Evolutionary conservation across 2,797 vertebrate genomes (phyloP).

Genomic region (Clarias laeviceps): DNA sequence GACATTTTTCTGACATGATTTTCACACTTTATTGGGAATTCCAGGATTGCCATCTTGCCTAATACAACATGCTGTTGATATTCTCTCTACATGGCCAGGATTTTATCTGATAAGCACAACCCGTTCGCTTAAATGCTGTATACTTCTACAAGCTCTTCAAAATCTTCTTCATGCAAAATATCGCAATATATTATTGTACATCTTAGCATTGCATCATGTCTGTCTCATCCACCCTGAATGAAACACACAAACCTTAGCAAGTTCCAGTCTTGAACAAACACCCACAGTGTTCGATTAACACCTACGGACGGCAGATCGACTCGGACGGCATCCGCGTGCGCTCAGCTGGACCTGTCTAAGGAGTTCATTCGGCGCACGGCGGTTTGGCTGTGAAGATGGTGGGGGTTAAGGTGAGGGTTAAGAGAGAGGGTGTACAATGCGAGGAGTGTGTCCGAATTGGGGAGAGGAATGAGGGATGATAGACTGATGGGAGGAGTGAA

Average conservation of each 20-base stretch:
- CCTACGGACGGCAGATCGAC: background rate
- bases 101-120: background rate
- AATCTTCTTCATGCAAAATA: background rate
- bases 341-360: conserved; percentile 17
- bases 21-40: background rate
- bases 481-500: conserved; percentile 38
- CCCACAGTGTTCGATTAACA: background rate
- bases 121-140: background rate
- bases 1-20: background rate
- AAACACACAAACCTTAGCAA: background rate
- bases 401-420: conserved; percentile 23
- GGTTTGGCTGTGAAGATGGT: conserved; percentile 4
- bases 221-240: background rate
- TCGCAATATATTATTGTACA: background rate
- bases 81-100: background rate
- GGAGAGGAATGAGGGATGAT: conserved; percentile 36
- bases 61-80: background rate
- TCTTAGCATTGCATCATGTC: background rate
- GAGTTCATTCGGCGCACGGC: background rate
- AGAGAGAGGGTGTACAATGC: conserved; percentile 32
- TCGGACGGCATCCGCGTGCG: background rate
- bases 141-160: background rate
- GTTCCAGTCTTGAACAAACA: background rate
- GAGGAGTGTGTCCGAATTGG: conserved; percentile 11
- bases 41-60: background rate